Percentiles rank a stretch among this genome's conserved stretches.
Conservation (phyloP, 2,888 invertebrate species). For the Theretra japonica region DNA sequence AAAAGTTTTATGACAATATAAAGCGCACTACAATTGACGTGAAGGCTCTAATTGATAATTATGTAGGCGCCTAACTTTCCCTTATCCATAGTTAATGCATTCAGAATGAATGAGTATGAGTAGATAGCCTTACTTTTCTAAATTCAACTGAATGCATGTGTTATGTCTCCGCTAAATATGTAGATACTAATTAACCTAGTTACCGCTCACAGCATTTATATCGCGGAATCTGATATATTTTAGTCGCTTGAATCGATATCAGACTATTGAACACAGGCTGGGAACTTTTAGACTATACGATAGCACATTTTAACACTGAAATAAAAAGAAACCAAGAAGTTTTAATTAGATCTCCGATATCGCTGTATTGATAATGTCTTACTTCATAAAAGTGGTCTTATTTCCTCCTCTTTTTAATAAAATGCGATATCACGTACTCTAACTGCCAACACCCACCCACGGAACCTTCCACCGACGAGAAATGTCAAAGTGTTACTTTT, state of each 20-base stretch:
- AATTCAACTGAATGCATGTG: not conserved
- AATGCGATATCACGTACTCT: not conserved
- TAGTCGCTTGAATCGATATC: not conserved
- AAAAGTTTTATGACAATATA: no score
- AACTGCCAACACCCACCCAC: constrained; percentile 6
- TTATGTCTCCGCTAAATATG: not conserved
- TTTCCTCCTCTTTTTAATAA: constrained; percentile 6
- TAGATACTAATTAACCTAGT: not conserved
- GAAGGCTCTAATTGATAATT: no score
- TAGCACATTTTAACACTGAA: no score
- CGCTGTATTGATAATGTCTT: not conserved
- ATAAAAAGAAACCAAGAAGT: no score
- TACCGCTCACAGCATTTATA: constrained; percentile 3
- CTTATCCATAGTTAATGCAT: not conserved
- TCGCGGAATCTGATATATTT: not conserved
- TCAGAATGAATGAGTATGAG: not conserved
- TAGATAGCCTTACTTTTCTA: constrained; percentile 1
- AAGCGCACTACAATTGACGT: no score
- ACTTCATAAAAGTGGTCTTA: not conserved
- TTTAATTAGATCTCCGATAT: not conserved
- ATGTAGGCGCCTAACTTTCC: no score
- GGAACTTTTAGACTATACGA: not conserved
- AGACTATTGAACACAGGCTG: not conserved
- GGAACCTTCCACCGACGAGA: not conserved
- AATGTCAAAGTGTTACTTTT: not conserved